Percentiles rank a stretch among this genome's conserved stretches.
These are phyloP conservation scores for Rattus rattus DNA, from an alignment of 2,113 vertebrate species.

Conservation along the genomic window DNA sequence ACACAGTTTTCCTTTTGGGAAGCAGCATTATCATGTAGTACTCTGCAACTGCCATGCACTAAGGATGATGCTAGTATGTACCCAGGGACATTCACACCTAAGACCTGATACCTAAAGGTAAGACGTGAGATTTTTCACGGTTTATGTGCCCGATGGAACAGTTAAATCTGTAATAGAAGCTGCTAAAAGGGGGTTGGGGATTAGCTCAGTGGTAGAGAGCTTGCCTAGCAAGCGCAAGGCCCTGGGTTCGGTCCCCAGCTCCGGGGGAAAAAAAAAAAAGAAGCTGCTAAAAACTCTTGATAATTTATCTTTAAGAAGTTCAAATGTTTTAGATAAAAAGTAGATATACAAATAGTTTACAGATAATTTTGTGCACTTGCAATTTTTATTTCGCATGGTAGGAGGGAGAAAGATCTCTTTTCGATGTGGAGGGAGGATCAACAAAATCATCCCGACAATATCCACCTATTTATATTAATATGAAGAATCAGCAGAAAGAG, in stretches of 20 bases:
- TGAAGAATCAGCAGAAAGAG: conserved; percentile 4
- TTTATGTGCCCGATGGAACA: not conserved
- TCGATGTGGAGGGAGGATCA: not conserved
- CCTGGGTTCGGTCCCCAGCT: no score
- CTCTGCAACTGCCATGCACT: not conserved
- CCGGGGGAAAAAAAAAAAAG: not conserved
- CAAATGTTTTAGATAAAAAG: conserved; percentile 7
- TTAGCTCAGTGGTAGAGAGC: no score
- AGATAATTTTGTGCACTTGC: not conserved
- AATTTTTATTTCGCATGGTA: conserved; percentile 30
- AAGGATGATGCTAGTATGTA: conserved; percentile 6
- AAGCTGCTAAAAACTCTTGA: not conserved
- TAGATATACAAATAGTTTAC: conserved; percentile 4
- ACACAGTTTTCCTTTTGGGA: conserved; percentile 45
- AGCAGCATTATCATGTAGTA: not conserved
- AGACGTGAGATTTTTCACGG: not conserved
- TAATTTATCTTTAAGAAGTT: conserved; percentile 39
- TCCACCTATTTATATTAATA: not conserved
- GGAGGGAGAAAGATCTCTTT: not conserved
- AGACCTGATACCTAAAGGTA: not conserved
- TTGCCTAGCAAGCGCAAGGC: no score
- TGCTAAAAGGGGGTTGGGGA: not conserved
- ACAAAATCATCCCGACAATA: not conserved
- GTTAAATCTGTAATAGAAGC: not conserved
- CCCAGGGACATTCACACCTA: not conserved